Evolutionary conservation across 2,113 vertebrate genomes (phyloP), one percentile per base, ranked within the genome.

Genomic region (Vanacampus margaritifer): DNA sequence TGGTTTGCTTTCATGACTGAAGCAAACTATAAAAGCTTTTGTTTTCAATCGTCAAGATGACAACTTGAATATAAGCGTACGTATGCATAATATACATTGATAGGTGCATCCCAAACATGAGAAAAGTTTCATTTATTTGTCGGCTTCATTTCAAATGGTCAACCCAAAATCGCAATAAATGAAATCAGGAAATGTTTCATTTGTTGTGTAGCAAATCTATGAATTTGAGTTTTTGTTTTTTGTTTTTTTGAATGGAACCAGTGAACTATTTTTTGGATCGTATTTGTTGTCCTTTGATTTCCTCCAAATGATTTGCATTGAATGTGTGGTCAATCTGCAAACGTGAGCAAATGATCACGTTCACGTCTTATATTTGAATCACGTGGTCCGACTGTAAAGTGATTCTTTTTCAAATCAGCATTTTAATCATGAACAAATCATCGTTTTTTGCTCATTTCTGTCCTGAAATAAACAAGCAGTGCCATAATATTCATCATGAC

Each of bases 21-120:
- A 26, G 67, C 65, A 77, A 76, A 71, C 46, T 60, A 84, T 75
- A 84, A 84, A 67, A 81, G 78, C 73, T 76, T 64, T 72, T 69
- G 64, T 75, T 79, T 80, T 79, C 43, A 17, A 79, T 79, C 76
- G 35, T 61, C 75, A 65, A 43, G 23, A 41, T 23, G 82, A 84
- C 85, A 91, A 91, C 90, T 91, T 91, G 89, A 91, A 91, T 89
- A 84, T 83, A 88, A 11, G 5, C 2, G 0, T 12, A 54, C 5
- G 51, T 24, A 26, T 54, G n/a, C 24, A 24, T 26, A 24, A 17
- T 24, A 54, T 51, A 50, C 48, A 10, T 50, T 9, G 2, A 50
- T 6, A n/a, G 48, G 21, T 2, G 21, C 48, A 50, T 50, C 48
- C 21, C 48, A n/a, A n/a, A 6, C 16, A 17, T 13, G 26, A 5